phyloP scores from a whole-genome alignment of 2,113 vertebrate genomes.

The Potamarius usumacintae region DNA sequence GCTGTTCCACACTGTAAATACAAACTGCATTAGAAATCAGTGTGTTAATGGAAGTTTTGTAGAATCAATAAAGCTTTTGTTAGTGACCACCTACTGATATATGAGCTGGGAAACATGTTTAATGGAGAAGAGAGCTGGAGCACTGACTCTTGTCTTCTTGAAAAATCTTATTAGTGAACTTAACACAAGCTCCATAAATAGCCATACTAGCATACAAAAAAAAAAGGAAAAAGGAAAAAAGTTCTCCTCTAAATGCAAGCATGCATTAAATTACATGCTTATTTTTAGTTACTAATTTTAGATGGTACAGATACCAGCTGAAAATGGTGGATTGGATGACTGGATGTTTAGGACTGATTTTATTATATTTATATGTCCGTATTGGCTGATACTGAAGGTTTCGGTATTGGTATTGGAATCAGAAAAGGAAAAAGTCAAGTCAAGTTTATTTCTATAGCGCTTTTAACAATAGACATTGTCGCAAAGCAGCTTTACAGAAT shows the following conservation, averaged over 20 bases:
- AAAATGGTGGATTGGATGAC: background rate
- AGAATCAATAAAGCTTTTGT: background rate
- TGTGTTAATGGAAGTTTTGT: background rate
- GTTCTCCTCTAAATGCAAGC: background rate
- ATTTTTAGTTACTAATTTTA: background rate
- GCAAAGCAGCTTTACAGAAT: no score
- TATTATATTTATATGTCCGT: no score
- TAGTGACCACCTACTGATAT: background rate
- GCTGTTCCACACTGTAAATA: background rate
- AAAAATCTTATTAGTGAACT: background rate
- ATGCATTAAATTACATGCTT: background rate
- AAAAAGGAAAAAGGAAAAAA: no score
- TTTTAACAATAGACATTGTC: no score
- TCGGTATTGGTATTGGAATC: no score
- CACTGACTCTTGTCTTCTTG: background rate
- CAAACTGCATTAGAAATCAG: constrained; percentile 1
- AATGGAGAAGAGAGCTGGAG: background rate
- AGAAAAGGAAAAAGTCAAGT: no score
- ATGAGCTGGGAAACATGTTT: background rate
- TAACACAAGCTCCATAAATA: background rate
- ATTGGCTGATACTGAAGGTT: no score
- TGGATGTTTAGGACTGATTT: no score
- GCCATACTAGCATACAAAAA: background rate
- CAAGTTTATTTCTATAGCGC: no score
- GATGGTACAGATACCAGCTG: background rate